Evolutionary conservation across 53 echinoderm and acorn worm genomes (phyloP).

Genomic region (Pentamera pediparva): DNA sequence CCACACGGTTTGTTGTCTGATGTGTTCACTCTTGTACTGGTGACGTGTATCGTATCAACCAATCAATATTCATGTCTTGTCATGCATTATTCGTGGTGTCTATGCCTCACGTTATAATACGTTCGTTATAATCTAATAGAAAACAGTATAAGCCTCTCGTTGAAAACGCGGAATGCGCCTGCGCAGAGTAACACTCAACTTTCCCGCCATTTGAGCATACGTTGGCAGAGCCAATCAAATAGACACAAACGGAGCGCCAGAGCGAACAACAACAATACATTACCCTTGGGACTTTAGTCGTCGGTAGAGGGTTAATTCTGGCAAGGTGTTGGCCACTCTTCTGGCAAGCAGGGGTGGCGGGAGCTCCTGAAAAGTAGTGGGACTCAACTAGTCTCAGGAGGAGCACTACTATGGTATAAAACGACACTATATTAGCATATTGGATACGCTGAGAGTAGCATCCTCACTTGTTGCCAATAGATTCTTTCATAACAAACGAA

Average conservation of each 20-base stretch:
- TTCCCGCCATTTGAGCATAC: slow-evolving; percentile 16
- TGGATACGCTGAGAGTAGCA: neutral
- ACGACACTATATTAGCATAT: neutral
- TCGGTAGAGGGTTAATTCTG: too few species aligned
- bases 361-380: too few species aligned
- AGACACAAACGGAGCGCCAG: neutral
- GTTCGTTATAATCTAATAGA: neutral
- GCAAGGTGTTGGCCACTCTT: too few species aligned
- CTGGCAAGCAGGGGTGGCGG: neutral
- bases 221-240: slow-evolving; percentile 6
- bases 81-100: too few species aligned
- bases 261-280: neutral
- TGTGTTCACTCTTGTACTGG: slow-evolving; percentile 4
- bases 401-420: neutral
- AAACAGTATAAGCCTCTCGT: slow-evolving; percentile 6
- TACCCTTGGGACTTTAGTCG: slow-evolving; percentile 1
- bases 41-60: too few species aligned
- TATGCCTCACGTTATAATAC: neutral
- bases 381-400: too few species aligned
- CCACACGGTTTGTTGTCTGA: slow-evolving; percentile 11
- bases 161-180: neutral
- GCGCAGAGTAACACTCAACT: neutral
- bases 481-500: too few species aligned
- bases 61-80: too few species aligned
- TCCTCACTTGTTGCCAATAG: too few species aligned